Conservation (phyloP, 2,888 invertebrate genomes). For the Melanargia galathea region DNA sequence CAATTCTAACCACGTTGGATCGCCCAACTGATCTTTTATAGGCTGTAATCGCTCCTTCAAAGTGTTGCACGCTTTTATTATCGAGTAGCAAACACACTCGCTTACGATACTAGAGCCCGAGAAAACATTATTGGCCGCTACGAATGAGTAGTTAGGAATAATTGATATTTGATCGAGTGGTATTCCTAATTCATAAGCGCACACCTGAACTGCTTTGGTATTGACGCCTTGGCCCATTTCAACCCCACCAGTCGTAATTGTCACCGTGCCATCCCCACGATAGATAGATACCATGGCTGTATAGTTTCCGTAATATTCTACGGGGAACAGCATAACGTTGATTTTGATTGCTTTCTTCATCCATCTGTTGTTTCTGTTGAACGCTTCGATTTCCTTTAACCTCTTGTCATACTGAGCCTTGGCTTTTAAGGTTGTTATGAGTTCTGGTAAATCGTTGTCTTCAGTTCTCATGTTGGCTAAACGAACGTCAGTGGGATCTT, state of each 20-base stretch:
- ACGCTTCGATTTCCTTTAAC: constrained; percentile 73
- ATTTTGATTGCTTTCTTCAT: constrained; percentile 86
- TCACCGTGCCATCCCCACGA: constrained; percentile 86
- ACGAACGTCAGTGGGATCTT: constrained; percentile 83
- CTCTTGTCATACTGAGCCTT: constrained; percentile 81
- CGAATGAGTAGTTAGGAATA: constrained; percentile 82
- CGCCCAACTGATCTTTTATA: constrained; percentile 68
- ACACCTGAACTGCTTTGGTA: constrained; percentile 90
- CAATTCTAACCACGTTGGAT: constrained; percentile 82
- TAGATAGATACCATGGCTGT: constrained; percentile 85
- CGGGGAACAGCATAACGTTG: constrained; percentile 85
- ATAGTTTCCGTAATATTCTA: constrained; percentile 79
- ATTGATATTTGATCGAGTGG: constrained; percentile 83
- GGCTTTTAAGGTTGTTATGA: constrained; percentile 73
- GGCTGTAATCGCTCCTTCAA: constrained; percentile 82
- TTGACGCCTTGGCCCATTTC: constrained; percentile 92
- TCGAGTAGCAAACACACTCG: constrained; percentile 82
- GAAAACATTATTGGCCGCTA: constrained; percentile 83
- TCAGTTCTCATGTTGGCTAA: constrained; percentile 77
- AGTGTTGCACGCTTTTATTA: constrained; percentile 83
- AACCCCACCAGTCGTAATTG: constrained; percentile 85
- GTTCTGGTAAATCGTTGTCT: constrained; percentile 70
- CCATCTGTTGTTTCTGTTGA: constrained; percentile 87
- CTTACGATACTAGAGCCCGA: constrained; percentile 87
- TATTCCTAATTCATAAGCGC: constrained; percentile 87